These are phyloP conservation scores for Meles meles DNA, from an alignment of 2,113 vertebrate genomes.

Conservation along the genomic window DNA sequence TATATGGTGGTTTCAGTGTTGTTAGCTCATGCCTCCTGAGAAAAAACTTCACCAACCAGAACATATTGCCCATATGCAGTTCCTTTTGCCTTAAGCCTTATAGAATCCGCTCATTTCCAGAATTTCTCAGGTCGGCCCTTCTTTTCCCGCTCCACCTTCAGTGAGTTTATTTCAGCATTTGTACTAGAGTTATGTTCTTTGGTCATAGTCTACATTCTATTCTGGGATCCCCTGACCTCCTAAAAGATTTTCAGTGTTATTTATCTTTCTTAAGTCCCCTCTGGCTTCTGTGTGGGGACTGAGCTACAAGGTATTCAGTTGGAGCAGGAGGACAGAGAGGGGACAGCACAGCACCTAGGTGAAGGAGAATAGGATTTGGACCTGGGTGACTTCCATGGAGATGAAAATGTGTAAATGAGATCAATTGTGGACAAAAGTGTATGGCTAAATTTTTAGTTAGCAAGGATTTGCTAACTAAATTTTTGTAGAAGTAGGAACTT, in stretches of 20 bases:
- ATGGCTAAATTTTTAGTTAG: too few species aligned
- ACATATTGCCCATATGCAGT: fast-evolving
- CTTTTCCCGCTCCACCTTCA: background rate
- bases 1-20: fast-evolving
- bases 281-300: fast-evolving
- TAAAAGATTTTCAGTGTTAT: fast-evolving
- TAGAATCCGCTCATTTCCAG: fast-evolving
- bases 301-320: background rate
- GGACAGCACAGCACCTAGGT: fast-evolving
- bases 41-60: fast-evolving
- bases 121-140: background rate
- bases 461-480: too few species aligned
- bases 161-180: fast-evolving
- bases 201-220: background rate
- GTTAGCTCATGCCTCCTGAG: fast-evolving
- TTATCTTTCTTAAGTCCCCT: background rate
- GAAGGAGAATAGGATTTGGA: background rate
- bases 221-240: background rate
- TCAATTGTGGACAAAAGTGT: background rate
- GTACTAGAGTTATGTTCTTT: too few species aligned
- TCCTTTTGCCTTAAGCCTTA: too few species aligned
- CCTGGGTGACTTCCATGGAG: fast-evolving
- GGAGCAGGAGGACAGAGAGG: fast-evolving
- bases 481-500: too few species aligned
- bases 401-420: background rate